A percentile compares a stretch with the other conserved stretches of the same genome.
Conservation (phyloP, 2,797 vertebrate genomes). For the Semotilus atromaculatus region DNA sequence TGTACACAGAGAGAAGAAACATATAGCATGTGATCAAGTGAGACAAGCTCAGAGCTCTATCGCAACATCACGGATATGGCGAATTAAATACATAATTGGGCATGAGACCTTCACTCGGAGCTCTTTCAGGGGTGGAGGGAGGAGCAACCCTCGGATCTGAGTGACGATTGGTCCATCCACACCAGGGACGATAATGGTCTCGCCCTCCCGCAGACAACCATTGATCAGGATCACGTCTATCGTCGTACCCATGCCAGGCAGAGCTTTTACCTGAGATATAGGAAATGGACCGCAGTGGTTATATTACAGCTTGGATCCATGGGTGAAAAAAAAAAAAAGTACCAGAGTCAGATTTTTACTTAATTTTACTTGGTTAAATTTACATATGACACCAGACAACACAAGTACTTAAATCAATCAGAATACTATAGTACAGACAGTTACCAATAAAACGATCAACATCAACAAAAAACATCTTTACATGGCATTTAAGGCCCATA, state of each 20-base stretch:
- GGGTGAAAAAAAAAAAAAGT: not conserved
- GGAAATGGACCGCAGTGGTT: not conserved
- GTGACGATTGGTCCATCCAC: slow-evolving; percentile 98
- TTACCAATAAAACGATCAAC: too few species aligned
- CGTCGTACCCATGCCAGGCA: slow-evolving; percentile 98
- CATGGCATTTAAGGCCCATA: too few species aligned
- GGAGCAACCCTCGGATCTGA: slow-evolving; percentile 93
- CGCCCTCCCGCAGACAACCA: slow-evolving; percentile 88
- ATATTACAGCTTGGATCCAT: not conserved
- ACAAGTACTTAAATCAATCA: not conserved
- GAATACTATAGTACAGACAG: not conserved
- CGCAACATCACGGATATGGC: not conserved
- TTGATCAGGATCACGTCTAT: slow-evolving; percentile 98
- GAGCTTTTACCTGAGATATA: slow-evolving; percentile 89
- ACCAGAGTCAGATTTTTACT: too few species aligned
- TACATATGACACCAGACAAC: not conserved
- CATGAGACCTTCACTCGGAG: slow-evolving; percentile 89
- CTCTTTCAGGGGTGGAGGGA: slow-evolving; percentile 96
- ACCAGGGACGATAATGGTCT: slow-evolving; percentile 95
- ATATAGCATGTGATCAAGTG: not conserved
- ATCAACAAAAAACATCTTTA: too few species aligned
- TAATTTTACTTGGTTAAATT: not conserved
- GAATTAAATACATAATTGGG: not conserved
- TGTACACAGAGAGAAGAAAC: slow-evolving; percentile 60
- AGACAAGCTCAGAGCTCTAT: not conserved